Conservation (phyloP, 2,888 invertebrate genomes). For the Xiphydria camelus region DNA sequence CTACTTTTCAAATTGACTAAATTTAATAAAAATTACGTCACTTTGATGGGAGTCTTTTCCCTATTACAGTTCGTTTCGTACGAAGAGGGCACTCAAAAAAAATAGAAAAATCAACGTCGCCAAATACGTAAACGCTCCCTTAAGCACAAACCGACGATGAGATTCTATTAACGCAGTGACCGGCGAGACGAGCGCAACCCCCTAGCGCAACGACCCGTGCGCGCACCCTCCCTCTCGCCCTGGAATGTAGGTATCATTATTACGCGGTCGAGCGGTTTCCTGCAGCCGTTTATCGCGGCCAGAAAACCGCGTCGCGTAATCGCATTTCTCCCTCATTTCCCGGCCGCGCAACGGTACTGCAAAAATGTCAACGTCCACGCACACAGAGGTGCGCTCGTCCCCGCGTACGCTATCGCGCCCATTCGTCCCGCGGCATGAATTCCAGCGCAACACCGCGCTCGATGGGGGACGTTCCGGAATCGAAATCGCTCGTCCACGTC, state of each 20-base stretch:
- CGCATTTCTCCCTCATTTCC: slow-evolving; percentile 24
- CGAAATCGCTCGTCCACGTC: slow-evolving; percentile 47
- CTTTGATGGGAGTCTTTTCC: too few relatives aligned
- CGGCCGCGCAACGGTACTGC: slow-evolving; percentile 22
- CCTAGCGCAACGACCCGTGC: too few relatives aligned
- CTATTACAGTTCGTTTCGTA: too few relatives aligned
- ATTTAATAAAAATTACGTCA: too few relatives aligned
- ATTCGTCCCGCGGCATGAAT: slow-evolving; percentile 18
- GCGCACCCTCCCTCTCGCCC: neutral
- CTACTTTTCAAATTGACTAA: too few relatives aligned
- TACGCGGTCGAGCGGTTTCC: slow-evolving; percentile 38
- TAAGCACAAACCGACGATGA: too few relatives aligned
- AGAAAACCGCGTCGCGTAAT: slow-evolving; percentile 37
- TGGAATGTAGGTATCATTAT: slow-evolving; percentile 47
- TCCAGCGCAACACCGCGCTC: slow-evolving; percentile 5
- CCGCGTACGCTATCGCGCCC: neutral
- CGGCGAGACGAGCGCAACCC: too few relatives aligned
- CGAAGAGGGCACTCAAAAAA: too few relatives aligned
- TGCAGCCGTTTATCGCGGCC: slow-evolving; percentile 40
- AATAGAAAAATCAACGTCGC: too few relatives aligned
- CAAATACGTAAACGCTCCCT: too few relatives aligned
- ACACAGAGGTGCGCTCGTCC: neutral
- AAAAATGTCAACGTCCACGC: slow-evolving; percentile 26
- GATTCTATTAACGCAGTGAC: too few relatives aligned
- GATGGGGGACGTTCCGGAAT: slow-evolving; percentile 24